Base-by-base conservation (phyloP, 2,113 vertebrate genomes). In the Podilymbus podiceps region DNA sequence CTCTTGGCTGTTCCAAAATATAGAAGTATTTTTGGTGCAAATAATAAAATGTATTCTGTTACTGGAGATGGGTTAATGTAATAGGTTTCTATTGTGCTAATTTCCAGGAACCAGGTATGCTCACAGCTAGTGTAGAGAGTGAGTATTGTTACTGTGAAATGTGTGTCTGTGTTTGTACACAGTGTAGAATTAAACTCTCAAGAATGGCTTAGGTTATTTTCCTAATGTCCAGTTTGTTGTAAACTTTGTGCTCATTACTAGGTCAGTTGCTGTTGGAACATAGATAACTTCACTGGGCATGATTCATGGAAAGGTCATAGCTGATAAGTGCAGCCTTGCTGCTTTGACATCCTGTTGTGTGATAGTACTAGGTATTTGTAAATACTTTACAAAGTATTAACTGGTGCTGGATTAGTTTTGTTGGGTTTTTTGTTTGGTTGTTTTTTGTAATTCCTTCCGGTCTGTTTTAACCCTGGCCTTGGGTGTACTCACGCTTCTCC, bases 321-420 rank as follows among this genome's bases (percentile, higher is more conserved):
- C 59, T 95, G 94, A 93, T 97, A 95, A 94, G 52, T 78, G 52
- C 64, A 87, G 78, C 83, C 94, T 92, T 81, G 89, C 81, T 96
- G 69, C 66, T 92, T 83, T 92, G 40, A 74, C 64, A 58, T 89
- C 38, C 90, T 95, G 89, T 88, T 93, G 52, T 1, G 1, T 40
- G 72, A 74, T 47, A 94, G 74, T 81, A 56, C 28, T 21, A 53
- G 75, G 52, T 72, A 56, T 69, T 90, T 86, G 74, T 89, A 78
- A 81, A 76, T 31, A 74, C 59, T 85, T 81, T 3, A 30, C 79
- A 77, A 91, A 33, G 47, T 76, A 50, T 46, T 63, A 60, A 53
- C 58, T 73, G 23, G 33, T 87, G 28, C 33, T 30, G 49, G 53
- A 60, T 90, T 69, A 72, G 58, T 85, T 88, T 68, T 19, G 15